A percentile compares a stretch with the other conserved stretches of the same genome.
These are phyloP conservation scores for Chironomus striatipennis DNA, from an alignment of 1,140 invertebrate species.

Conservation along the genomic window DNA sequence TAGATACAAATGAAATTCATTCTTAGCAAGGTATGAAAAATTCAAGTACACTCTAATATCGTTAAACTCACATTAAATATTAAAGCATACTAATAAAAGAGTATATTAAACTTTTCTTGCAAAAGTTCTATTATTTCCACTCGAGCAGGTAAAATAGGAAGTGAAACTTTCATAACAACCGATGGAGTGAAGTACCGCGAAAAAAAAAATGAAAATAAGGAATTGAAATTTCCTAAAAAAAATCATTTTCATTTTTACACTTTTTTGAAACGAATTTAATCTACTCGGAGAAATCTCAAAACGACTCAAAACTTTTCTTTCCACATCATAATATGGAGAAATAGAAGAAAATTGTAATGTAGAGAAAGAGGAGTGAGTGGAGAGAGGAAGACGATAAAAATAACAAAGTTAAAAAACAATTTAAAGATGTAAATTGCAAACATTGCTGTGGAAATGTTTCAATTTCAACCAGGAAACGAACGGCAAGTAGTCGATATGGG, in stretches of 20 bases:
- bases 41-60: background rate
- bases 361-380: background rate
- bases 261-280: background rate
- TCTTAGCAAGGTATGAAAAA: no score
- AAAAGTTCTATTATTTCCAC: background rate
- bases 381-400: background rate
- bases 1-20: no score
- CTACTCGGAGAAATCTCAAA: no score
- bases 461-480: slow-evolving; percentile 7
- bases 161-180: background rate
- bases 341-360: background rate
- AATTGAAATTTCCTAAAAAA: background rate
- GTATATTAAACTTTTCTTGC: background rate
- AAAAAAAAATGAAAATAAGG: background rate
- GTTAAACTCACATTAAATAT: slow-evolving; percentile 9
- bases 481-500: background rate
- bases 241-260: background rate
- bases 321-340: background rate
- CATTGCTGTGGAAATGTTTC: slow-evolving; percentile 6
- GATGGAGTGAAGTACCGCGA: background rate
- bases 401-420: slow-evolving; percentile 15
- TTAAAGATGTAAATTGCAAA: slow-evolving; percentile 9
- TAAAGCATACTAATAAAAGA: slow-evolving; percentile 14
- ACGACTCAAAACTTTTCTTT: background rate
- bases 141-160: background rate